Evolutionary conservation across 2,797 vertebrate genomes (phyloP).

Genomic region (Poecilia gillii): DNA sequence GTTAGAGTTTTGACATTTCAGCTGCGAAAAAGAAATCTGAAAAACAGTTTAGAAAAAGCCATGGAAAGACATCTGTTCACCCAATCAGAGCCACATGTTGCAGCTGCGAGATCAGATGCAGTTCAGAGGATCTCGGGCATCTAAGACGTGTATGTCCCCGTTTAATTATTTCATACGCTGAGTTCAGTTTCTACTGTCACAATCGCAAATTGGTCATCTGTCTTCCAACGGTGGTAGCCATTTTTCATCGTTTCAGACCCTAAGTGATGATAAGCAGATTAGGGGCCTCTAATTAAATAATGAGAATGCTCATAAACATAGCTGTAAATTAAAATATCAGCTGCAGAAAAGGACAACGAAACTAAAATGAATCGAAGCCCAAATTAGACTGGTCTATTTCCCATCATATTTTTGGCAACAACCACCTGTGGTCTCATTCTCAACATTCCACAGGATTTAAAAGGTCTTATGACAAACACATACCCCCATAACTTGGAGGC

Average conservation of each 20-base stretch:
- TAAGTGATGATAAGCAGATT: slow-evolving; percentile 25
- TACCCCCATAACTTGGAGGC: slow-evolving; percentile 44
- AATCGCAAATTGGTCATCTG: slow-evolving; percentile 20
- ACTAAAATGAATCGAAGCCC: neutral
- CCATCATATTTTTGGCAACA: neutral
- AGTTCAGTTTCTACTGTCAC: slow-evolving; percentile 8
- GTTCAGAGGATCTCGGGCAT: neutral
- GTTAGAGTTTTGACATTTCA: neutral
- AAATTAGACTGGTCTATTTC: neutral
- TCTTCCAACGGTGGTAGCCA: slow-evolving; percentile 32
- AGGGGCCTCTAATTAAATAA: slow-evolving; percentile 17
- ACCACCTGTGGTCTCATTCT: slow-evolving; percentile 55
- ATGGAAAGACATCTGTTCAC: slow-evolving; percentile 8
- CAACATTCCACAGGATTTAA: slow-evolving; percentile 52
- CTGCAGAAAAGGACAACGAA: neutral
- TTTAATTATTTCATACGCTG: slow-evolving; percentile 14
- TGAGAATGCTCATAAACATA: slow-evolving; percentile 25
- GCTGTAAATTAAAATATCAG: slow-evolving; percentile 12
- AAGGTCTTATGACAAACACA: slow-evolving; percentile 33
- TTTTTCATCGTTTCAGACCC: slow-evolving; percentile 20
- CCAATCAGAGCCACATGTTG: slow-evolving; percentile 1
- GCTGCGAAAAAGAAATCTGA: neutral
- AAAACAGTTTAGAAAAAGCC: neutral
- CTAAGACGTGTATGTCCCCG: neutral
- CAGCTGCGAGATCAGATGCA: neutral